Conservation (phyloP, 1,140 invertebrate genomes). For the Aleiodes sp. region DNA sequence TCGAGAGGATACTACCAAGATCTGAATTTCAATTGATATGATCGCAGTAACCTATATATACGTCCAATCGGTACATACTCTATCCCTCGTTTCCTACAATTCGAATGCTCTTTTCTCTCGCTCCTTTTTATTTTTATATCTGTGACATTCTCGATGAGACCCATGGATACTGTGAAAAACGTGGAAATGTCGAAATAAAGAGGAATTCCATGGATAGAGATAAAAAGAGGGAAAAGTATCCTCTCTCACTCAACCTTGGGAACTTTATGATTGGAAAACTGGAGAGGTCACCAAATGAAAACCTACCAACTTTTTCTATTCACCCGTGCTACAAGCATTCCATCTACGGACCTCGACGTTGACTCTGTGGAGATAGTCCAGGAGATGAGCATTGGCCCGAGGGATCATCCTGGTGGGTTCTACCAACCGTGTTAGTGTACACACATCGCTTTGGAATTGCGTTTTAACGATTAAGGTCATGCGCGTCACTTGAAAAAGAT, state of each 20-base stretch:
- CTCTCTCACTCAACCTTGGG: constrained; percentile 24
- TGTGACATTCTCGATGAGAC: background rate
- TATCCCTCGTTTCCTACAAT: background rate
- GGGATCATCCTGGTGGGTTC: background rate
- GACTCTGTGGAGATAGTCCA: background rate
- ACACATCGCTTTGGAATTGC: constrained; percentile 34
- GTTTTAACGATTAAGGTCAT: constrained; percentile 41
- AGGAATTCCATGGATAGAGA: background rate
- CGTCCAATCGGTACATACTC: background rate
- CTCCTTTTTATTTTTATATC: background rate
- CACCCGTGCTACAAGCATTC: constrained; percentile 28
- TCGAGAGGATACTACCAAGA: background rate
- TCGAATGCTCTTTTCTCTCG: too few species aligned
- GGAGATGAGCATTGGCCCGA: background rate
- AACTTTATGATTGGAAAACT: constrained; percentile 48
- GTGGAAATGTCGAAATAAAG: background rate
- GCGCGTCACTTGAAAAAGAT: constrained; percentile 7
- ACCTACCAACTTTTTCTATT: constrained; percentile 48
- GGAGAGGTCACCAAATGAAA: constrained; percentile 33
- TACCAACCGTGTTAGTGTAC: background rate
- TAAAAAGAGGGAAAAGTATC: background rate
- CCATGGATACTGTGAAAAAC: background rate
- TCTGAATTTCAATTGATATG: constrained; percentile 26
- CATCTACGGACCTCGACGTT: background rate
- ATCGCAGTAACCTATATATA: background rate